Evolutionary conservation across 2,888 invertebrate species (phyloP).

Genomic region (Abrostola tripartita): DNA sequence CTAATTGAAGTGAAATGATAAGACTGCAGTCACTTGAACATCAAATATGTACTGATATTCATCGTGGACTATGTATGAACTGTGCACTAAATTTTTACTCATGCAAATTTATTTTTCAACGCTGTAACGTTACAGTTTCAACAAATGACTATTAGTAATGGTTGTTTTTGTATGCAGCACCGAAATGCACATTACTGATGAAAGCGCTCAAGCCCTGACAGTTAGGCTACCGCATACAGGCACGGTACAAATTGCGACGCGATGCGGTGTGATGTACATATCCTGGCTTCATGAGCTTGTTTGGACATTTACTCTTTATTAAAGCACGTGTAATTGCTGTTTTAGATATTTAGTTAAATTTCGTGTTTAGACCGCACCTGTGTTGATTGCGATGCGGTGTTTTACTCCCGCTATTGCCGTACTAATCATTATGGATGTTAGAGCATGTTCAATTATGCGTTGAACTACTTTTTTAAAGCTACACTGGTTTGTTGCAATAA

Average conservation of each 20-base stretch:
- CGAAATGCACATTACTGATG: constrained; percentile 59
- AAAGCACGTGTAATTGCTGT: constrained; percentile 48
- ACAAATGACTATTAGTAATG: constrained; percentile 36
- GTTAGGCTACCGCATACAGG: constrained; percentile 34
- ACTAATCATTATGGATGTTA: too few relatives aligned
- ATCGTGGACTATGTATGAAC: too few relatives aligned
- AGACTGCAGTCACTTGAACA: constrained; percentile 27
- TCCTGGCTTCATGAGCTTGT: constrained; percentile 24
- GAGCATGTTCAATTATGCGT: too few relatives aligned
- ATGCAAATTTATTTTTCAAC: background rate
- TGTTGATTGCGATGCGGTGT: constrained; percentile 16
- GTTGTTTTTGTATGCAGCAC: constrained; percentile 50
- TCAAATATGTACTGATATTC: too few relatives aligned
- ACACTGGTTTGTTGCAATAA: too few relatives aligned
- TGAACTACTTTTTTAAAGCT: too few relatives aligned
- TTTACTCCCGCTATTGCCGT: too few relatives aligned
- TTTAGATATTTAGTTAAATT: constrained; percentile 47
- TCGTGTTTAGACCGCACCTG: constrained; percentile 25
- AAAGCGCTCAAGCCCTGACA: constrained; percentile 46
- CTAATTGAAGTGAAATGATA: constrained; percentile 44
- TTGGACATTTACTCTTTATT: constrained; percentile 52
- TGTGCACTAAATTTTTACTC: background rate
- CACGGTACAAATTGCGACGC: constrained; percentile 46
- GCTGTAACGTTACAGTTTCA: constrained; percentile 14
- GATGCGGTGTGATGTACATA: constrained; percentile 30